A percentile compares a stretch with the other conserved stretches of the same genome.
Conservation (phyloP, 1,140 invertebrate species). For the Rhynchophorus ferrugineus region DNA sequence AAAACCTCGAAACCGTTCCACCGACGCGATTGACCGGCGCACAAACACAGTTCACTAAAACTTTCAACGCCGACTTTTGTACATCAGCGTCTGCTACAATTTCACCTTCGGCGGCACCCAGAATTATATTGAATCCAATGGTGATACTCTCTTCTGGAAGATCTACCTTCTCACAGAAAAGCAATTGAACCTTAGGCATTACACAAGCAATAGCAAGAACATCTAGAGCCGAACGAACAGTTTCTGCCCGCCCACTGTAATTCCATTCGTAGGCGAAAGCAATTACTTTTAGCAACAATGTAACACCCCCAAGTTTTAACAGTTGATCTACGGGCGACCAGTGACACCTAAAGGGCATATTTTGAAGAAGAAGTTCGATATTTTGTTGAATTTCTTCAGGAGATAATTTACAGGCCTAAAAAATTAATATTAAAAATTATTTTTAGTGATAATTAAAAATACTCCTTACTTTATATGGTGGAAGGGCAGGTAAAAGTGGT, state of each 20-base stretch:
- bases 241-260: slow-evolving; percentile 81
- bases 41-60: slow-evolving; percentile 89
- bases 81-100: slow-evolving; percentile 84
- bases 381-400: slow-evolving; percentile 77
- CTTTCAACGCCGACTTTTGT: slow-evolving; percentile 78
- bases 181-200: slow-evolving; percentile 76
- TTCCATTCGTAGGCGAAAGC: slow-evolving; percentile 88
- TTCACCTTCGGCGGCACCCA: slow-evolving; percentile 84
- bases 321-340: slow-evolving; percentile 87
- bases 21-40: slow-evolving; percentile 72
- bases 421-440: slow-evolving; percentile 1
- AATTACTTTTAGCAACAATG: slow-evolving; percentile 76
- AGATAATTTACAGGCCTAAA: slow-evolving; percentile 59
- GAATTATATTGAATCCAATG: slow-evolving; percentile 65
- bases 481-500: slow-evolving; percentile 42
- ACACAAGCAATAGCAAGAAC: slow-evolving; percentile 84
- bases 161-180: slow-evolving; percentile 71
- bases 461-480: slow-evolving; percentile 54
- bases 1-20: slow-evolving; percentile 57
- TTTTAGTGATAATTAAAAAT: background rate
- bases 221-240: slow-evolving; percentile 81
- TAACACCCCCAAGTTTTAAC: slow-evolving; percentile 74
- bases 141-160: slow-evolving; percentile 66
- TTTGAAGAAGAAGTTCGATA: slow-evolving; percentile 71
- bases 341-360: slow-evolving; percentile 63